Evolutionary conservation across 1,140 invertebrate species (phyloP).

Genomic region (Aphaenogaster floridana): DNA sequence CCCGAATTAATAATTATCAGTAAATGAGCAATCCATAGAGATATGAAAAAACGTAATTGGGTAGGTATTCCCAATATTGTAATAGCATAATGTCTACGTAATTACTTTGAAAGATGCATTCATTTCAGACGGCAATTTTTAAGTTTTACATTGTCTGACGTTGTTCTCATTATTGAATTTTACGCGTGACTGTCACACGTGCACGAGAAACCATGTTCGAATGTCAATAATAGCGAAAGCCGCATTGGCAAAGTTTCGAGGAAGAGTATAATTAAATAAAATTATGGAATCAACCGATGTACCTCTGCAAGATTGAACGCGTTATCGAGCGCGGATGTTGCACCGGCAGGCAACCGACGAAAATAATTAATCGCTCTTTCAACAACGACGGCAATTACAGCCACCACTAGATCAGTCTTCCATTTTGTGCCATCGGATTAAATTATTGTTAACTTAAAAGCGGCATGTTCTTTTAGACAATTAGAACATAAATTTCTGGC

Average conservation of each 20-base stretch:
- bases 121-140: not conserved
- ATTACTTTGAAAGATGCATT: not conserved
- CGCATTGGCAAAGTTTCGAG: not conserved
- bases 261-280: slow-evolving; percentile 36
- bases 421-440: slow-evolving; percentile 44
- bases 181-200: not conserved
- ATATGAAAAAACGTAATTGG: too few species aligned
- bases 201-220: not conserved
- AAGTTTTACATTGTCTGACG: not conserved
- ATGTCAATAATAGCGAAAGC: slow-evolving; percentile 3
- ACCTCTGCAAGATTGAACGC: slow-evolving; percentile 52
- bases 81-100: not conserved
- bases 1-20: too few species aligned
- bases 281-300: slow-evolving; percentile 44
- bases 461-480: not conserved
- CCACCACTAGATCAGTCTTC: slow-evolving; percentile 50
- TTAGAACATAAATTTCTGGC: slow-evolving; percentile 39
- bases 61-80: not conserved
- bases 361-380: slow-evolving; percentile 62
- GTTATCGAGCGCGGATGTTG: slow-evolving; percentile 44
- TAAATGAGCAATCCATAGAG: too few species aligned
- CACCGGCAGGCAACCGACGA: slow-evolving; percentile 30
- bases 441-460: slow-evolving; percentile 59
- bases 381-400: slow-evolving; percentile 52
- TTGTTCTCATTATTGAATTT: slow-evolving; percentile 7